A percentile compares a stretch with the other conserved stretches of the same genome.
Conservation (phyloP, 1,140 invertebrate genomes). For the Laupala kohalensis region DNA sequence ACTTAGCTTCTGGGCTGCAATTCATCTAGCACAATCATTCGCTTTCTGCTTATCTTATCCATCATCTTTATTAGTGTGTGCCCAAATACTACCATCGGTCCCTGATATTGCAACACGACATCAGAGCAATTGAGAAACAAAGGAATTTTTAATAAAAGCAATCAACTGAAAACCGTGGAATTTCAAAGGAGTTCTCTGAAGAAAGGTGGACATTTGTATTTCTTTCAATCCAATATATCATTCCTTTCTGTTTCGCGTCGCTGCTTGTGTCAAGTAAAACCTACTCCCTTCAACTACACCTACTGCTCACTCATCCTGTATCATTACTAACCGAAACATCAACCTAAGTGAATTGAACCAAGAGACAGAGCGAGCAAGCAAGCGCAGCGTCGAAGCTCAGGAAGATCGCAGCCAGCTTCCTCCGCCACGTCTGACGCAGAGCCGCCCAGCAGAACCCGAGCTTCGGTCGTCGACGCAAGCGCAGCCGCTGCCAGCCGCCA, state of each 20-base stretch:
- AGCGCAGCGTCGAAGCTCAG: not conserved
- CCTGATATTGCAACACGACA: conserved; percentile 4
- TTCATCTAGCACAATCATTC: conserved; percentile 2
- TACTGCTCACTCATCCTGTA: not conserved
- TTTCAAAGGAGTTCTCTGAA: not conserved
- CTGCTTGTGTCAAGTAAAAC: not conserved
- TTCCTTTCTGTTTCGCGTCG: not conserved
- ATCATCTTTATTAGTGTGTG: conserved; percentile 8
- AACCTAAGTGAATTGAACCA: not conserved
- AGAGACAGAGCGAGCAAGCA: not conserved
- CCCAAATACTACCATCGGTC: conserved; percentile 1
- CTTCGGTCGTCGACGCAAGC: not conserved
- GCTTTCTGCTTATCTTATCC: conserved; percentile 7
- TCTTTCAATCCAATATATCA: not conserved
- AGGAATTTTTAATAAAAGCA: not conserved
- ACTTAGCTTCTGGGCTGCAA: conserved; percentile 11
- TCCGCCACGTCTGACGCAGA: no score
- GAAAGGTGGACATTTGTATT: not conserved
- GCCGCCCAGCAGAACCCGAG: no score
- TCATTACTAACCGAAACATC: not conserved
- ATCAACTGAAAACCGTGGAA: not conserved
- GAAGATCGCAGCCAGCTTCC: not conserved
- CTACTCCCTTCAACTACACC: not conserved
- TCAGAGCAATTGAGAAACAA: not conserved
- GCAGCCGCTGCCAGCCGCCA: not conserved